Conservation (phyloP, 2,888 invertebrate genomes). For the Ommatoiulus sabulosus region DNA sequence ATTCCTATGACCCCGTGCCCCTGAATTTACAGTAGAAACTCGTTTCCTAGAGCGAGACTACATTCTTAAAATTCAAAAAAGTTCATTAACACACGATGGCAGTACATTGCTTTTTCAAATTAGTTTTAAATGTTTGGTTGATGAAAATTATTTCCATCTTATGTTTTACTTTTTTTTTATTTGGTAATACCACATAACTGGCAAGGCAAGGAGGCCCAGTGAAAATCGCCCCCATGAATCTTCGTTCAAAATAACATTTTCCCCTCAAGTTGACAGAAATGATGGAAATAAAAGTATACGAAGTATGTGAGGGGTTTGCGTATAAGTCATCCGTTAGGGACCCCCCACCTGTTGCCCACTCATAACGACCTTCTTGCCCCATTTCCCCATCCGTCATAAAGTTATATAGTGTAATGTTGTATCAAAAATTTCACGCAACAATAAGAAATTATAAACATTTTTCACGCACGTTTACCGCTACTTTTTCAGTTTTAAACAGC, state of each 20-base stretch:
- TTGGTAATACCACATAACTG: neutral
- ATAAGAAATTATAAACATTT: neutral
- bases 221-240: constrained; percentile 27
- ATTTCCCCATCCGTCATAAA: constrained; percentile 1
- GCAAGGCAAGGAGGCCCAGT: neutral
- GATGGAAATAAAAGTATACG: constrained; percentile 51
- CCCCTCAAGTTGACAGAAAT: constrained; percentile 51
- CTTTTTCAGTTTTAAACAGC: too few relatives aligned
- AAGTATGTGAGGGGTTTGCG: constrained; percentile 40
- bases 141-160: constrained; percentile 16
- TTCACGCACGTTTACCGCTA: neutral
- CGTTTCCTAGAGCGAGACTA: constrained; percentile 12
- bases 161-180: constrained; percentile 1
- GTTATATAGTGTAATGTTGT: neutral
- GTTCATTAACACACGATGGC: neutral
- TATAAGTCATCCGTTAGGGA: neutral
- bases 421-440: constrained; percentile 26
- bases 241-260: neutral
- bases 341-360: constrained; percentile 25
- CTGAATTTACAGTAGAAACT: constrained; percentile 22
- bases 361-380: constrained; percentile 13
- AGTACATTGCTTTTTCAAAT: constrained; percentile 12
- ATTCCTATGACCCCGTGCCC: neutral
- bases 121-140: constrained; percentile 21
- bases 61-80: constrained; percentile 1